Base-by-base conservation (phyloP, 2,888 invertebrate genomes). In the Platycnemis pennipes region DNA sequence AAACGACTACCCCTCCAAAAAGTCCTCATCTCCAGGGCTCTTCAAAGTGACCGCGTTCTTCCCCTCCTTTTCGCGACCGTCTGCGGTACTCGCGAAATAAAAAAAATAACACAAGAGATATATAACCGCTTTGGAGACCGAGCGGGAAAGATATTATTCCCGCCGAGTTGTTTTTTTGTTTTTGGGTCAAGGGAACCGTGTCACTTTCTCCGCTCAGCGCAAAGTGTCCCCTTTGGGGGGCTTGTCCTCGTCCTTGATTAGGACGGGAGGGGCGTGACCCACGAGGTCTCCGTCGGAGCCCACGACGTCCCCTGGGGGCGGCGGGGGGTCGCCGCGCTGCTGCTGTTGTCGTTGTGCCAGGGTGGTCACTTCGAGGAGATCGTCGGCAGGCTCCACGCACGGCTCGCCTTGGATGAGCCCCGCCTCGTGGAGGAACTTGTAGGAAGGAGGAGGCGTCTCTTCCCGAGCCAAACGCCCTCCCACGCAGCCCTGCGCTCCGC, bases 371-470 rank as follows among this genome's bases (percentile, higher is more conserved):
- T 44, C 63, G 91, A 63, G 26, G 31, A 77, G 77, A 19, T 91
- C n/a, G 56, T 63, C n/a, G 31, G 42, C n/a, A 22, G 91, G 45
- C 13, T 77, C 77, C 0, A 7, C 77, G 31, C 31, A 89, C 5
- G 26, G 63, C 44, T 42, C 77, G 8, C 63, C 91, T 44, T 56
- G 42, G 42, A 91, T 91, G 53, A 91, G 91, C 3, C 91, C 91
- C 26, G 91, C 91, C 63, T 91, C 91, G 53, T 44, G 44, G n/a
- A 91, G 63, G 53, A 91, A 91, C 63, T 69, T 91, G 91, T 91
- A 91, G 0, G 91, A 91, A n/a, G 91, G 91, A 16, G 91, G 91
- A 7, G 91, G 91, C 11, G 63, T 91, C 11, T 91, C 91, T n/a
- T 91, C 53, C 26, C 63, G 44, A 13, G n/a, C 22, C 42, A 42